These are phyloP conservation scores for Actinemys pallida DNA, from an alignment of 2,113 vertebrate species.

Conservation along the genomic window DNA sequence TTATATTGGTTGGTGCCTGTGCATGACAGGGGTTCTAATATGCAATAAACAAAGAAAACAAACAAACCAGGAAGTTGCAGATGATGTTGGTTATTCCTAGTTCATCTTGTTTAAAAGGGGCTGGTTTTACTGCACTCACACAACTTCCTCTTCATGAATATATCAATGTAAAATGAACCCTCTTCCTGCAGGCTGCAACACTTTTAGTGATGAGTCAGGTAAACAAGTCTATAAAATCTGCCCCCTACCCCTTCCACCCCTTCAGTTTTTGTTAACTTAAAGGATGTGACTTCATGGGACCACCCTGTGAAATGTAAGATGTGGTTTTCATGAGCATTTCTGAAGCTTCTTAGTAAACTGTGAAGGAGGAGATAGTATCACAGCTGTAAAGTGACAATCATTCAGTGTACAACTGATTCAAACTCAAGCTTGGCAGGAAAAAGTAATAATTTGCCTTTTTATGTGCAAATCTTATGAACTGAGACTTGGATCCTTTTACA, in stretches of 20 bases:
- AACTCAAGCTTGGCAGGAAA: background rate
- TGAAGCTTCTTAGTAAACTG: background rate
- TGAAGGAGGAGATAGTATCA: background rate
- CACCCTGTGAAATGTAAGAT: background rate
- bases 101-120: no score
- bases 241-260: background rate
- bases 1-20: background rate
- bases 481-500: background rate
- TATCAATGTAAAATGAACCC: background rate
- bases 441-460: background rate
- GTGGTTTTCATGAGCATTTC: background rate
- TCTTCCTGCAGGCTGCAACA: background rate
- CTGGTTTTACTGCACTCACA: background rate
- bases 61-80: background rate
- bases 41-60: background rate
- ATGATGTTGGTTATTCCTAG: background rate
- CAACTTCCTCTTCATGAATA: background rate
- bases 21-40: background rate
- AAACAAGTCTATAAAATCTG: background rate
- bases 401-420: background rate
- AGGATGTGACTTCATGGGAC: background rate
- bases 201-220: background rate
- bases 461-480: background rate
- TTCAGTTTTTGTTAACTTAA: background rate
- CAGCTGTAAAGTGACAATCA: background rate